phyloP scores from a whole-genome alignment of 2,113 vertebrate genomes.

The Orientallactaga bullata region DNA sequence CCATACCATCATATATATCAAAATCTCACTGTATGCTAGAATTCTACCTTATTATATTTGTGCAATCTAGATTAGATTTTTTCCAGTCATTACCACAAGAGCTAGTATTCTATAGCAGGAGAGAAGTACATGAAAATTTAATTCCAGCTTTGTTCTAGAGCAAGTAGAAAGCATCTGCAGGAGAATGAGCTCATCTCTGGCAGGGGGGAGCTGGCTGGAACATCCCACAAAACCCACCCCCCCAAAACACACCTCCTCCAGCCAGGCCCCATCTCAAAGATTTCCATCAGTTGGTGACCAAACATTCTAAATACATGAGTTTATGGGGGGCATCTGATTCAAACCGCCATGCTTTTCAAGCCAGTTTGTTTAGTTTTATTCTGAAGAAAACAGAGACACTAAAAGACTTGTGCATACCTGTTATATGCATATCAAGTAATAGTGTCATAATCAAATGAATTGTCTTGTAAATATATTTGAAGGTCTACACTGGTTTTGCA shows the following conservation, averaged over 20 bases:
- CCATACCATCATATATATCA: neutral
- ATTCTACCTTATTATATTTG: constrained; percentile 7
- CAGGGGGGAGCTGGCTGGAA: too few species aligned
- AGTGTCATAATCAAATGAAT: neutral
- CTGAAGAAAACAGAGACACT: neutral
- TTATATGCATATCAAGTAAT: too few species aligned
- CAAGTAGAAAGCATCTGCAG: neutral
- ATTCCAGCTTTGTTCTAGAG: constrained; percentile 39
- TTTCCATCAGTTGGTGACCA: too few species aligned
- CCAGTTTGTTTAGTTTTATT: neutral
- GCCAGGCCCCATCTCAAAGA: too few species aligned
- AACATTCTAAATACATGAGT: too few species aligned
- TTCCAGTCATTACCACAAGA: neutral
- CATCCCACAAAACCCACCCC: too few species aligned
- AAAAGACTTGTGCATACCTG: neutral
- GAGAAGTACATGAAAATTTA: neutral
- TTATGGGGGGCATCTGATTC: too few species aligned
- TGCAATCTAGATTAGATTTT: too few species aligned
- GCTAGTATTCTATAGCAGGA: neutral
- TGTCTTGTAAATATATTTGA: neutral
- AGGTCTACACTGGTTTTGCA: constrained; percentile 8
- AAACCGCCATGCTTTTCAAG: neutral
- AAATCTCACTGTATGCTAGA: constrained; percentile 5
- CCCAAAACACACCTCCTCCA: too few species aligned
- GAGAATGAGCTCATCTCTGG: too few species aligned